A percentile compares a stretch with the other conserved stretches of the same genome.
Conservation (phyloP, 2,113 vertebrate species). For the Oryzias curvinotus region DNA sequence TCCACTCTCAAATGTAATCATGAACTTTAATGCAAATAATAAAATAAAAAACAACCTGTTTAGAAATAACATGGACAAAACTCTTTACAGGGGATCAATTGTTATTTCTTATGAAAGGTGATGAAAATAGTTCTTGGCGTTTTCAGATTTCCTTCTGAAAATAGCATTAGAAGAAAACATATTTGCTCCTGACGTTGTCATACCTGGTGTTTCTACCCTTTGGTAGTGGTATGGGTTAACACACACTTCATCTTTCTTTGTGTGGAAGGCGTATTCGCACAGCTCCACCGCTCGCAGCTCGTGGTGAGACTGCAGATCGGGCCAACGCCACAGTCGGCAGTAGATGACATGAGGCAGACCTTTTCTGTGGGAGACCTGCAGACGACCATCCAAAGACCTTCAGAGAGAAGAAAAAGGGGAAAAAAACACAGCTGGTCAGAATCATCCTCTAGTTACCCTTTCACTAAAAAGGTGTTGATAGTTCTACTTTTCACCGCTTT, state of each 20-base stretch:
- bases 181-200: not conserved
- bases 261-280: constrained; percentile 97
- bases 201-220: constrained; percentile 98
- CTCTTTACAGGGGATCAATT: no score
- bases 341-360: constrained; percentile 98
- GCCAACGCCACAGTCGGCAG: constrained; percentile 98
- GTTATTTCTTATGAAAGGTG: no score
- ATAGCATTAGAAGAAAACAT: not conserved
- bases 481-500: no score
- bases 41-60: no score
- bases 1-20: no score
- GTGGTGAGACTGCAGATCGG: constrained; percentile 97
- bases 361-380: constrained; percentile 97
- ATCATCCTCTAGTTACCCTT: no score
- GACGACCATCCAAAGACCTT: constrained; percentile 94
- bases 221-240: constrained; percentile 99
- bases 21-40: no score
- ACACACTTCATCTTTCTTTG: constrained; percentile 98
- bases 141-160: not conserved
- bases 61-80: no score
- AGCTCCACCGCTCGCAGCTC: constrained; percentile 96
- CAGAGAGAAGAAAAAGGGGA: not conserved
- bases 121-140: no score
- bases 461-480: no score
- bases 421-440: not conserved